Percentiles rank a stretch among this genome's conserved stretches.
These are phyloP conservation scores for Argentina silus DNA, from an alignment of 2,797 vertebrate species.

Conservation along the genomic window DNA sequence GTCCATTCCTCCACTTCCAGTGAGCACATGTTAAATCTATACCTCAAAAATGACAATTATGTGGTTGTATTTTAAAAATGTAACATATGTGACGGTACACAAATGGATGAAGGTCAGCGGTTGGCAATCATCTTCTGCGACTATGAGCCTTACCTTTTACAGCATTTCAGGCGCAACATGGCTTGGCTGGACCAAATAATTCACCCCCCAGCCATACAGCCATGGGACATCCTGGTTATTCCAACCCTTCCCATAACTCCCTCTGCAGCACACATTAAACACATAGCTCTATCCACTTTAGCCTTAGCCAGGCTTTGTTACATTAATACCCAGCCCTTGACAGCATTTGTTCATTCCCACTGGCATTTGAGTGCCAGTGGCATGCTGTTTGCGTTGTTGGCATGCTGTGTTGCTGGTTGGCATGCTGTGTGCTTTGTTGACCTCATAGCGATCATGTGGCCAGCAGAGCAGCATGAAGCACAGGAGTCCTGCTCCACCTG, in stretches of 20 bases:
- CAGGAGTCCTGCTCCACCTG: conserved; percentile 7
- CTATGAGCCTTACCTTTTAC: conserved; percentile 21
- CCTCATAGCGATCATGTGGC: neutral
- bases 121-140: neutral
- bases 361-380: conserved; percentile 24
- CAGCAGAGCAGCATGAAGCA: neutral
- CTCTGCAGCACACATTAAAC: conserved; percentile 44
- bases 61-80: conserved; percentile 11
- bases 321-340: conserved; percentile 54
- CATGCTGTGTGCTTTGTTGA: neutral
- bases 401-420: conserved; percentile 8
- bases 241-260: conserved; percentile 30
- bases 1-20: too few relatives aligned
- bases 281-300: conserved; percentile 41
- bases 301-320: conserved; percentile 60
- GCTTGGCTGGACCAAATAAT: conserved; percentile 37
- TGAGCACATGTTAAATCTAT: too few relatives aligned
- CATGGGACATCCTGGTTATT: conserved; percentile 45
- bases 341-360: conserved; percentile 32
- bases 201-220: conserved; percentile 32
- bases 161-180: neutral
- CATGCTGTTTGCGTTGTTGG: conserved; percentile 28
- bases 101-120: conserved; percentile 14
- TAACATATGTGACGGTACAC: neutral
- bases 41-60: neutral